Conservation (phyloP, 1,140 invertebrate genomes). For the Tribolium madens region DNA sequence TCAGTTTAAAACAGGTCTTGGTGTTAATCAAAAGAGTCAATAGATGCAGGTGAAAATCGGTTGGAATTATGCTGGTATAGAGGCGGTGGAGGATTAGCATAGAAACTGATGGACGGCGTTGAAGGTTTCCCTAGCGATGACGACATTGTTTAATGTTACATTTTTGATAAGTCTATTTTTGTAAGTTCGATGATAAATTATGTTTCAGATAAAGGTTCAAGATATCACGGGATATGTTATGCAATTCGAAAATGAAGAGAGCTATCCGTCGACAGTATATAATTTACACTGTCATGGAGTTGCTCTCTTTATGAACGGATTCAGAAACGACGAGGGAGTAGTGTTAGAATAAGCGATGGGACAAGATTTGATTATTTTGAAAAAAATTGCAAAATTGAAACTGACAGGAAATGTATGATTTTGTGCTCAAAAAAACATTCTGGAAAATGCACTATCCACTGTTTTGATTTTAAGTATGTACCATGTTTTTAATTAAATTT, state of each 20-base stretch:
- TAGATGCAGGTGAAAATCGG: slow-evolving; percentile 54
- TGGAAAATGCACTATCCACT: too few relatives aligned
- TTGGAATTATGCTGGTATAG: slow-evolving; percentile 49
- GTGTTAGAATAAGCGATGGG: too few relatives aligned
- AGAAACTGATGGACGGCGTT: background rate
- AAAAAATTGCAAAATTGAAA: too few relatives aligned
- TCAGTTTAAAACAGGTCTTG: slow-evolving; percentile 36
- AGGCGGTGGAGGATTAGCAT: slow-evolving; percentile 3
- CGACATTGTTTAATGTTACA: slow-evolving; percentile 8
- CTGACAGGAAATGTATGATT: too few relatives aligned
- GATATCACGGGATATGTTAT: background rate
- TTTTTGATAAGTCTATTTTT: slow-evolving; percentile 15
- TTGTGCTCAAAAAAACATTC: too few relatives aligned
- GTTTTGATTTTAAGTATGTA: too few relatives aligned
- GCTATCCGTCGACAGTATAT: slow-evolving; percentile 81
- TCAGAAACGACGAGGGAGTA: slow-evolving; percentile 50
- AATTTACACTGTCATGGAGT: slow-evolving; percentile 80
- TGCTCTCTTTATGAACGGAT: slow-evolving; percentile 78
- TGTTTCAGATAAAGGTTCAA: background rate
- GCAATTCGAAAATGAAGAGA: slow-evolving; percentile 77
- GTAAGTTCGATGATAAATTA: background rate
- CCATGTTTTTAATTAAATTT: too few relatives aligned
- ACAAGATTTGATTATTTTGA: too few relatives aligned
- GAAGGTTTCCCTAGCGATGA: background rate
- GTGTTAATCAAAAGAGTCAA: slow-evolving; percentile 46